A percentile compares a stretch with the other conserved stretches of the same genome.
Conservation (phyloP, 2,113 vertebrate species). For the Chionodraco myersi region DNA sequence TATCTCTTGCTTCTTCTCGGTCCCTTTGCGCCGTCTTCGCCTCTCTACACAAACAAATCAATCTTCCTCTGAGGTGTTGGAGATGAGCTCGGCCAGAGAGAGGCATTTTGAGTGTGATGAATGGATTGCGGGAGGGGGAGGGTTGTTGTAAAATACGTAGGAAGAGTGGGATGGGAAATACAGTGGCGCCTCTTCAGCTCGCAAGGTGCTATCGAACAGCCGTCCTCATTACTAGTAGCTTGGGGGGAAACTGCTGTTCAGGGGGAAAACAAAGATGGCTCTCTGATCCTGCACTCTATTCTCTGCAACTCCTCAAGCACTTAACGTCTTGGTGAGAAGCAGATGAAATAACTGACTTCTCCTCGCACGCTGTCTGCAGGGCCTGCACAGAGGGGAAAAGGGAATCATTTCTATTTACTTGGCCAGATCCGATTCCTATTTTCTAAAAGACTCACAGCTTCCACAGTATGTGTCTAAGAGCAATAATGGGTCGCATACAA, state of each 20-base stretch:
- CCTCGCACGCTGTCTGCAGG: background rate
- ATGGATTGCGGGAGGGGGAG: conserved; percentile 25
- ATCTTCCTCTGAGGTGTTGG: conserved; percentile 64
- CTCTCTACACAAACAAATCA: conserved; percentile 71
- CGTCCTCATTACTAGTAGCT: conserved; percentile 27
- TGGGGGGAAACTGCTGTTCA: conserved; percentile 10
- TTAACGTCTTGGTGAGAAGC: background rate
- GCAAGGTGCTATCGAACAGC: conserved; percentile 31
- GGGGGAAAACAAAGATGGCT: conserved; percentile 12
- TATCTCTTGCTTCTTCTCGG: background rate
- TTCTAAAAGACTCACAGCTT: too few species aligned
- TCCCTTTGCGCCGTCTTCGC: conserved; percentile 1
- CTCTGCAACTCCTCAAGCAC: background rate
- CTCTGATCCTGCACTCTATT: conserved; percentile 4
- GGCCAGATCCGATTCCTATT: too few species aligned
- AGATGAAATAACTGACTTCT: conserved; percentile 5
- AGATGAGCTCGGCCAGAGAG: conserved; percentile 50
- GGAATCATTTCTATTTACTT: too few species aligned
- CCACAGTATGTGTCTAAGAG: too few species aligned
- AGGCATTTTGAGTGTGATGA: conserved; percentile 62
- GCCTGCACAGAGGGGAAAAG: background rate
- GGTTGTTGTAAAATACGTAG: background rate
- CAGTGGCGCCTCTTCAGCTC: conserved; percentile 20
- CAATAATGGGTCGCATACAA: too few species aligned
- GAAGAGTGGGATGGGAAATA: background rate